Evolutionary conservation across 37 sponge, comb jelly and placozoan genomes (phyloP), one percentile per base, ranked within the genome.

Genomic region (Lycopodina hypogea): DNA sequence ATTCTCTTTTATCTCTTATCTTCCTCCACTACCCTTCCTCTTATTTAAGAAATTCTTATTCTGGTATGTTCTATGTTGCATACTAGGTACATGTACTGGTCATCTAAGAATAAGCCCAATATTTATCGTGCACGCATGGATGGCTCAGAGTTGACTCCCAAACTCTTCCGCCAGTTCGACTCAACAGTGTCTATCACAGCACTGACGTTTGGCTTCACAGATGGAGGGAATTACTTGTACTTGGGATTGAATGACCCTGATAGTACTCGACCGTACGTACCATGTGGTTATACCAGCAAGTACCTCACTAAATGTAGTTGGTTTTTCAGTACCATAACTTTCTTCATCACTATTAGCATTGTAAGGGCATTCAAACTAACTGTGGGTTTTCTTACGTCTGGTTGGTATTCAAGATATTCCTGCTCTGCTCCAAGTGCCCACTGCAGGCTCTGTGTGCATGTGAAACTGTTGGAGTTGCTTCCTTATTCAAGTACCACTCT

Each of bases 1-100:
- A n/a, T n/a, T n/a, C n/a, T n/a, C n/a, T n/a, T n/a, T n/a, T n/a
- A 30, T 56, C 32, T 32, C 57, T 34, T 32, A 33, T 22, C 74
- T 48, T 28, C 56, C 32, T 63, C 37, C 50, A 40, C 58, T 26
- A 42, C 76, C 35, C 59, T 33, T 63, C 26, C 41, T 29, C 78
- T 40, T 28, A n/a, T n/a, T 40, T 14, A 18, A 24, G 3, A 58
- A 4, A 58, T 58, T 58, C 26, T 19, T 58, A 4, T 24, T 14
- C 59, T 24, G 23, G n/a, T 26, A 3, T 24, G 26, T 24, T 58
- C 4, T 19, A 58, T 17, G 3, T 28, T 30, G 29, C 38, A 2
- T 4, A 1, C 18, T 51, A 77, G 77, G 7, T 12, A 77, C 33
- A 38, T 77, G 18, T 77, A 77, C 65, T 77, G 77, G 77, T 39